These are phyloP conservation scores for Papilio polytes DNA, from an alignment of 1,140 invertebrate species.

Conservation along the genomic window DNA sequence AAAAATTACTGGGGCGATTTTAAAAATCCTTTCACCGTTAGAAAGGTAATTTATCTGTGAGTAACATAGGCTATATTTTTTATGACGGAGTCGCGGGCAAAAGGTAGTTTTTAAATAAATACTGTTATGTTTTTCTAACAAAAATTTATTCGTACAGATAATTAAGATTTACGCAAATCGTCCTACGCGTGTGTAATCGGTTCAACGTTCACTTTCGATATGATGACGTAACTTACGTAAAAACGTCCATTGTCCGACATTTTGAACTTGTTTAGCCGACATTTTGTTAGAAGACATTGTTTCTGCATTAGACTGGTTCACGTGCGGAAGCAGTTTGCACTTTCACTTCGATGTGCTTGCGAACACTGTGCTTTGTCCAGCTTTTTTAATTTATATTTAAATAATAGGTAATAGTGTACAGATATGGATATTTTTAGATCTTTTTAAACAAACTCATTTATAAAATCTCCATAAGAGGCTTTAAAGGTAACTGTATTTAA, in stretches of 20 bases:
- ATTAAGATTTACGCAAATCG: conserved; percentile 16
- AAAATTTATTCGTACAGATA: background rate
- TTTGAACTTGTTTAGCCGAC: conserved; percentile 21
- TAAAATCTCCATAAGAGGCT: background rate
- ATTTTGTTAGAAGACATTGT: conserved; percentile 22
- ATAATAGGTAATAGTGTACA: too few relatives aligned
- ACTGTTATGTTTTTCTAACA: background rate
- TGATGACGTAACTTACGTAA: conserved; percentile 24
- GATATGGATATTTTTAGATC: background rate
- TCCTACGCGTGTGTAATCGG: conserved; percentile 13
- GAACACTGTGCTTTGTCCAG: background rate
- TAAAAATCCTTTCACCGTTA: too few relatives aligned
- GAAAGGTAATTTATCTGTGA: too few relatives aligned
- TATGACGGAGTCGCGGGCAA: too few relatives aligned
- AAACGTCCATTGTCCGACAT: conserved; percentile 27
- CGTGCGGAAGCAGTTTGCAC: conserved; percentile 15
- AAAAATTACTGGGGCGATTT: too few relatives aligned
- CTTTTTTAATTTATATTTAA: background rate
- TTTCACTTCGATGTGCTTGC: background rate
- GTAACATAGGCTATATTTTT: too few relatives aligned
- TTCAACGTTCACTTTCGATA: conserved; percentile 33
- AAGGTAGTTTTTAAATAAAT: background rate
- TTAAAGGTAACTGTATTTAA: background rate
- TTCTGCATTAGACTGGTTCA: conserved; percentile 7
- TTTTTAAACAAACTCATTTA: background rate